Percentiles rank a stretch among this genome's conserved stretches.
phyloP scores from a whole-genome alignment of 2,113 vertebrate species.

The Dunckerocampus dactyliophorus region DNA sequence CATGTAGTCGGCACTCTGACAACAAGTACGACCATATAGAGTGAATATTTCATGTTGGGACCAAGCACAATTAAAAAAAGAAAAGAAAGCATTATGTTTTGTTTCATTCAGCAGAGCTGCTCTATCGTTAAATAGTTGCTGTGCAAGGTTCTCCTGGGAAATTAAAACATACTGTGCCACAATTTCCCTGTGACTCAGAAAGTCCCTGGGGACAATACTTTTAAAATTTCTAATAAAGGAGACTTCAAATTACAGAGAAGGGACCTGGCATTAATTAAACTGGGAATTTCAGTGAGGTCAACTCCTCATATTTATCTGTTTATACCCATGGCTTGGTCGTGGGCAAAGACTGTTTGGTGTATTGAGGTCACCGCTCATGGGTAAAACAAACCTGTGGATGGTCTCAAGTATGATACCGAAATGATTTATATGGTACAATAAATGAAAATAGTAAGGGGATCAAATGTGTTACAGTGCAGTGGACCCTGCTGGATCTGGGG shows the following conservation, averaged over 20 bases:
- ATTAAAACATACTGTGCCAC: constrained; percentile 78
- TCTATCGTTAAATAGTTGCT: constrained; percentile 68
- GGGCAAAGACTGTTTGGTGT: constrained; percentile 44
- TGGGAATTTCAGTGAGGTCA: constrained; percentile 71
- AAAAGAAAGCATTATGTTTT: constrained; percentile 53
- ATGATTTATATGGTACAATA: constrained; percentile 63
- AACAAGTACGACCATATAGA: constrained; percentile 22
- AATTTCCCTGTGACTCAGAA: constrained; percentile 66
- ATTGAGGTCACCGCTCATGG: constrained; percentile 58
- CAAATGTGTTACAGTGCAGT: constrained; percentile 8
- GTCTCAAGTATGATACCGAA: constrained; percentile 39
- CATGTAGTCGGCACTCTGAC: constrained; percentile 4
- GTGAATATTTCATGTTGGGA: constrained; percentile 41
- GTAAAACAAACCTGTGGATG: constrained; percentile 54
- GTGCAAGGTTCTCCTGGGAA: constrained; percentile 69
- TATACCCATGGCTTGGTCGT: constrained; percentile 37
- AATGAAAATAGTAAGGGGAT: constrained; percentile 33
- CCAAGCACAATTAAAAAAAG: constrained; percentile 51
- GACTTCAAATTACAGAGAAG: constrained; percentile 70
- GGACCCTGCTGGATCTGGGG: background rate
- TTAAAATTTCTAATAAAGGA: constrained; percentile 77
- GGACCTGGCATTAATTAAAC: constrained; percentile 75
- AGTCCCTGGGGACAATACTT: constrained; percentile 62
- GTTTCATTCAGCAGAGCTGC: constrained; percentile 57
- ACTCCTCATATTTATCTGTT: constrained; percentile 69